phyloP scores from a whole-genome alignment of 2,797 vertebrate species.

The Rallus crepitans region DNA sequence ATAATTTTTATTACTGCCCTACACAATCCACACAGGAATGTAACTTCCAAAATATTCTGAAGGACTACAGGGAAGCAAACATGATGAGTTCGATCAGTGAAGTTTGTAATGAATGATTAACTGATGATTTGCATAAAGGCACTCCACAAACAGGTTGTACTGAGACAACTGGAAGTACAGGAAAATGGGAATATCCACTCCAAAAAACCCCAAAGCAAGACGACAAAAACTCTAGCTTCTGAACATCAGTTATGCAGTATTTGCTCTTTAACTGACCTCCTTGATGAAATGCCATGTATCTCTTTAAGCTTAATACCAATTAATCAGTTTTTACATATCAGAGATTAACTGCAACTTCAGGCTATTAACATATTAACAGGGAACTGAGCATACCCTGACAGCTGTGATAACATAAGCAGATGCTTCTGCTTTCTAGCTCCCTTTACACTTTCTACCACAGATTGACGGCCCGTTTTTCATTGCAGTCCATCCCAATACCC shows the following conservation, averaged over 20 bases:
- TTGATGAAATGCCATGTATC: neutral
- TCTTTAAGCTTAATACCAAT: neutral
- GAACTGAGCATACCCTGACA: neutral
- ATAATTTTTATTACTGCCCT: neutral
- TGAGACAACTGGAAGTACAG: neutral
- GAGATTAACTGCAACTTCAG: neutral
- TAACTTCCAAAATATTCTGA: neutral
- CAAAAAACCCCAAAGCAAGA: neutral
- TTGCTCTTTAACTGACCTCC: neutral
- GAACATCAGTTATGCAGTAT: neutral
- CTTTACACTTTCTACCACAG: neutral
- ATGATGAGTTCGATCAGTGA: neutral
- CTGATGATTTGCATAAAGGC: neutral
- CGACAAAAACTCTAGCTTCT: neutral
- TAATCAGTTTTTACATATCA: neutral
- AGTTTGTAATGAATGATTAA: neutral
- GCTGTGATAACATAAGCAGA: neutral
- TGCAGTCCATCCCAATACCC: neutral
- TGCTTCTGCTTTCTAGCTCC: neutral
- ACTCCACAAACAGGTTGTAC: fast-evolving
- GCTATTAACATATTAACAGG: neutral
- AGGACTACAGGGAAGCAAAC: neutral
- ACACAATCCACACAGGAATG: neutral
- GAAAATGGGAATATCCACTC: neutral
- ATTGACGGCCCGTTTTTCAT: neutral